A percentile compares a stretch with the other conserved stretches of the same genome.
Evolutionary conservation across 2,113 vertebrate species (phyloP).

Genomic region (Leptodactylus fuscus): DNA sequence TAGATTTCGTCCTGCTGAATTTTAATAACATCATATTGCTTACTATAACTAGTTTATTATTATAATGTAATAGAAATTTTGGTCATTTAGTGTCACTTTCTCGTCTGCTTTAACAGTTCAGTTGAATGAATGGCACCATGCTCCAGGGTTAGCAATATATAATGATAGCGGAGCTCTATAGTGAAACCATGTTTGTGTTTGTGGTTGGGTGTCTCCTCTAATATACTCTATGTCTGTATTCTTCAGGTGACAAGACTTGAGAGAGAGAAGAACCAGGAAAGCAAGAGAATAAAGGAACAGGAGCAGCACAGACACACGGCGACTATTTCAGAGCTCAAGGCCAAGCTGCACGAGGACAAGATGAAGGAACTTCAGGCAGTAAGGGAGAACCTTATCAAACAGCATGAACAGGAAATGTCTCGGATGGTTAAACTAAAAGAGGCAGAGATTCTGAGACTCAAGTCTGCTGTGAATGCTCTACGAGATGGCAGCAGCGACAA

Average conservation of each 20-base stretch:
- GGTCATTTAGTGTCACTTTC: too few species aligned
- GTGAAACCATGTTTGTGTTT: too few species aligned
- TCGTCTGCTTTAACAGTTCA: not conserved
- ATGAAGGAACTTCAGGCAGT: conserved; percentile 94
- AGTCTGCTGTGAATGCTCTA: conserved; percentile 86
- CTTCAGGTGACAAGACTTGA: conserved; percentile 91
- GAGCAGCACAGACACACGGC: conserved; percentile 97
- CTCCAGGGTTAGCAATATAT: not conserved
- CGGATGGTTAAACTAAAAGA: conserved; percentile 93
- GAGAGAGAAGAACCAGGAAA: conserved; percentile 96
- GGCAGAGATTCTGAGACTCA: conserved; percentile 92
- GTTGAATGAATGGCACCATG: not conserved
- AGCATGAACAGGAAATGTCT: conserved; percentile 94
- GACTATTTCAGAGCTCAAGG: conserved; percentile 90
- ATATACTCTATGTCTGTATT: not conserved
- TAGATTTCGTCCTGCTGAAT: not conserved
- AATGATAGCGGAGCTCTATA: too few species aligned
- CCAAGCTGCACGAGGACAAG: conserved; percentile 97
- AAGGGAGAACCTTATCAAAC: conserved; percentile 91
- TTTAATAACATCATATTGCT: too few species aligned
- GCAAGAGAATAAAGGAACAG: conserved; percentile 90
- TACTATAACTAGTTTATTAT: too few species aligned
- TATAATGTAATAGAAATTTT: too few species aligned
- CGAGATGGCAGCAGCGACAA: conserved; percentile 95
- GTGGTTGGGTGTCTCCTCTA: not conserved